Evolutionary conservation across 2,797 vertebrate species (phyloP).

Genomic region (Smutsia temminckii): DNA sequence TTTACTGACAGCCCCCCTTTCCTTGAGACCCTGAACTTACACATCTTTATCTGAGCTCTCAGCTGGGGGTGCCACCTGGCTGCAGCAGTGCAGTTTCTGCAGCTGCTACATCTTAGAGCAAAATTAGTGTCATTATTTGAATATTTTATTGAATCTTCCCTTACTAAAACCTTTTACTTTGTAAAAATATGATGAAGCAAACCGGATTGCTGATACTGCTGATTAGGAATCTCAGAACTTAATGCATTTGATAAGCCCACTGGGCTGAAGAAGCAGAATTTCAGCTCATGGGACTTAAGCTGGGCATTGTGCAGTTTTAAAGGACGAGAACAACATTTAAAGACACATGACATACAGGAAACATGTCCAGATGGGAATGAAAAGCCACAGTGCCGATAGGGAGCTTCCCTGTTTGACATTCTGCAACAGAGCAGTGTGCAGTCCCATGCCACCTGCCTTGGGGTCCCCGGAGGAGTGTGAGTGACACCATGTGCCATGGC

Average conservation of each 20-base stretch:
- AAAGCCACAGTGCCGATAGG: neutral
- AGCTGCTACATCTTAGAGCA: neutral
- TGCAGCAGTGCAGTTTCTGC: neutral
- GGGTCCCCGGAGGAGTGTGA: neutral
- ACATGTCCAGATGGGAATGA: neutral
- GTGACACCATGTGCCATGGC: fast-evolving
- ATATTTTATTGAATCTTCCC: neutral
- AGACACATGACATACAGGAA: neutral
- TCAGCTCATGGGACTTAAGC: neutral
- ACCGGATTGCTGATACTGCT: neutral
- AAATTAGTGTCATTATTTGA: neutral
- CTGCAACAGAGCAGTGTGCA: too few relatives aligned
- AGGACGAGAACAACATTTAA: neutral
- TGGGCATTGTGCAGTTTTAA: neutral
- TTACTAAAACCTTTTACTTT: neutral
- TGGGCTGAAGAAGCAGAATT: neutral
- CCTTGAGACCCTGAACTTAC: neutral
- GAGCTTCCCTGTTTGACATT: too few relatives aligned
- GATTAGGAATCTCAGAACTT: neutral
- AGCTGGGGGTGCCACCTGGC: neutral
- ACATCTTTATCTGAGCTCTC: neutral
- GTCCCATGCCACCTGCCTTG: neutral
- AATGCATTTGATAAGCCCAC: neutral
- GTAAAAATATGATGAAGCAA: neutral
- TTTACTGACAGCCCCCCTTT: neutral